These are phyloP conservation scores for Aleadryas rufinucha DNA, from an alignment of 2,113 vertebrate genomes.

Conservation along the genomic window DNA sequence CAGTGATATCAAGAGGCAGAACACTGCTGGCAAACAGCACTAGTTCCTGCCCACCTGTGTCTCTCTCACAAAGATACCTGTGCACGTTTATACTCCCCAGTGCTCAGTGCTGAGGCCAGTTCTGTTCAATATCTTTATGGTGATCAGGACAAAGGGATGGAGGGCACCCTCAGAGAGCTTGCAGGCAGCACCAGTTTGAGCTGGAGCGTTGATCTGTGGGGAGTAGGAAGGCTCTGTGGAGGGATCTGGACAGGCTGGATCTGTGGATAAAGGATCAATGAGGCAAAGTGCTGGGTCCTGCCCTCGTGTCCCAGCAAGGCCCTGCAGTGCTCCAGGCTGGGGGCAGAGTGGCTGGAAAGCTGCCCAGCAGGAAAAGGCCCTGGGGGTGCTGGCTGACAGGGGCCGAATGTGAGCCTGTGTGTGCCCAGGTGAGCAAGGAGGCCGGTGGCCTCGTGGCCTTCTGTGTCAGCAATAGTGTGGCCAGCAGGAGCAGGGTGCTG, in stretches of 20 bases:
- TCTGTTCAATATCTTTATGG: not conserved
- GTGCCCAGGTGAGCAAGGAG: not conserved
- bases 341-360: not conserved
- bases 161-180: not conserved
- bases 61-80: not conserved
- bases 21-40: not conserved
- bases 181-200: not conserved
- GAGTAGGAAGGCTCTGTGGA: not conserved
- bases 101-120: not conserved
- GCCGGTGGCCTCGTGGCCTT: not conserved
- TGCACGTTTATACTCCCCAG: not conserved
- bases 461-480: not conserved
- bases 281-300: rapidly evolving
- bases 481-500: not conserved
- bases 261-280: rapidly evolving
- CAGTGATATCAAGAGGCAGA: not conserved
- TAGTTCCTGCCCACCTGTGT: not conserved
- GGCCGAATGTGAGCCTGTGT: rapidly evolving
- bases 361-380: not conserved
- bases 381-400: rapidly evolving
- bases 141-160: rapidly evolving
- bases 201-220: not conserved
- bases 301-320: not conserved
- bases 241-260: not conserved
- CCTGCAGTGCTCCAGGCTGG: not conserved